Evolutionary conservation across 2,888 invertebrate species (phyloP), one percentile per base, ranked within the genome.

Genomic region (Lingula anatina): DNA sequence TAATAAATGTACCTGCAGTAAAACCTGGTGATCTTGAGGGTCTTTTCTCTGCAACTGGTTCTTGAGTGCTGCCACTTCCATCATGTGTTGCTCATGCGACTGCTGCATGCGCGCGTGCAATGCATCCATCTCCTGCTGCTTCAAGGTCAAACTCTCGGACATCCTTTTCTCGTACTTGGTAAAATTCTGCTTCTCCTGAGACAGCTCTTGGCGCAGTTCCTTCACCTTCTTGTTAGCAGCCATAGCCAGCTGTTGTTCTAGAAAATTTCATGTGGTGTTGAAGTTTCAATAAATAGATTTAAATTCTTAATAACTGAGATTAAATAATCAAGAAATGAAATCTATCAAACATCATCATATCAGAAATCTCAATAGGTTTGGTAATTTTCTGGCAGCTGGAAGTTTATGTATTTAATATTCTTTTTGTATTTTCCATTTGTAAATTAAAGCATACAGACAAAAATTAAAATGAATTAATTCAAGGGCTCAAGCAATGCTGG

Each of bases 151-250:
- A 52, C 83, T 79, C 54, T 85, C 85, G 57, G 85, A 83, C 37
- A 81, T 79, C 61, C 82, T 81, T 43, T 83, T 80, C 50, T 81
- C 79, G 44, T 79, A 78, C 25, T 81, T 76, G 9, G 78, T 71
- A 18, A 81, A 69, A 46, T 84, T 83, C 0, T 82, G 77, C n/a
- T 84, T 82, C 71, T 89, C 89, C 2, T 82, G 77, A 62, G 84
- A 84, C 65, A 88, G 77, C 58, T 85, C 86, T 28, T 81, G 76
- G 66, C 89, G 84, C 18, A 92, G 73, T 64, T 91, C 90, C 61
- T 87, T 86, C 41, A 91, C 70, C 74, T 89, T 90, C 31, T 83
- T 85, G 64, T 88, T 89, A 12, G 87, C 83, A 3, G 87, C 86
- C 62, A 84, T 81, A 1, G 87, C 84, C 45, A 69, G 60, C 44